These are phyloP conservation scores for Carposina sasakii DNA, from an alignment of 1,140 invertebrate species.

Conservation along the genomic window DNA sequence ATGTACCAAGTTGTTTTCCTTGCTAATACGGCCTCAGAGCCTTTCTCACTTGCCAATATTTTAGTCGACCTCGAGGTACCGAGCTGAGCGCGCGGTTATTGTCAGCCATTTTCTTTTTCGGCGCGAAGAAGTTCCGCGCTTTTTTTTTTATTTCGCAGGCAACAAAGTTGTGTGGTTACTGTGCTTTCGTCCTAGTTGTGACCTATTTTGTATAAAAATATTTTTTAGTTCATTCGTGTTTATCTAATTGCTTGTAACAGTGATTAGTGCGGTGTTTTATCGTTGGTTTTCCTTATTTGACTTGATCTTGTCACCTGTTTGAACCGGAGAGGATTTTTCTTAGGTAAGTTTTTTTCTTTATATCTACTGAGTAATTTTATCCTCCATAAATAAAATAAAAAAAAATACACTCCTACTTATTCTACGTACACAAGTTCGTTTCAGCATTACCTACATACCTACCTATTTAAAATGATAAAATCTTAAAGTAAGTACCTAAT, in stretches of 20 bases:
- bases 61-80: slow-evolving; percentile 60
- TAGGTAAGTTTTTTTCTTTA: slow-evolving; percentile 19
- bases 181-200: too few species aligned
- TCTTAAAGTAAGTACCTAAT: too few species aligned
- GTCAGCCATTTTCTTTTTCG: slow-evolving; percentile 32
- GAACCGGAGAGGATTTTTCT: slow-evolving; percentile 16
- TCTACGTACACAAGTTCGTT: too few species aligned
- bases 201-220: too few species aligned
- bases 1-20: slow-evolving; percentile 50
- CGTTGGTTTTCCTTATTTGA: slow-evolving; percentile 5
- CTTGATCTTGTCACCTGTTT: slow-evolving; percentile 16
- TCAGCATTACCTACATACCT: too few species aligned
- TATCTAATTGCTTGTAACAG: slow-evolving; percentile 13
- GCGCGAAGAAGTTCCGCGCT: slow-evolving; percentile 16
- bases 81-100: slow-evolving; percentile 37
- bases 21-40: slow-evolving; percentile 48
- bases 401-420: too few species aligned
- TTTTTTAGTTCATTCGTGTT: too few species aligned
- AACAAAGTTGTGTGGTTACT: too few species aligned
- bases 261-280: slow-evolving; percentile 22
- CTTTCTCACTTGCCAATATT: slow-evolving; percentile 49
- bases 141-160: too few species aligned
- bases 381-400: too few species aligned
- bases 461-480: too few species aligned
- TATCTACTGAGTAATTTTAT: too few species aligned